Evolutionary conservation across 2,797 vertebrate genomes (phyloP), one percentile per base, ranked within the genome.

Genomic region (Centropyge bicolor): DNA sequence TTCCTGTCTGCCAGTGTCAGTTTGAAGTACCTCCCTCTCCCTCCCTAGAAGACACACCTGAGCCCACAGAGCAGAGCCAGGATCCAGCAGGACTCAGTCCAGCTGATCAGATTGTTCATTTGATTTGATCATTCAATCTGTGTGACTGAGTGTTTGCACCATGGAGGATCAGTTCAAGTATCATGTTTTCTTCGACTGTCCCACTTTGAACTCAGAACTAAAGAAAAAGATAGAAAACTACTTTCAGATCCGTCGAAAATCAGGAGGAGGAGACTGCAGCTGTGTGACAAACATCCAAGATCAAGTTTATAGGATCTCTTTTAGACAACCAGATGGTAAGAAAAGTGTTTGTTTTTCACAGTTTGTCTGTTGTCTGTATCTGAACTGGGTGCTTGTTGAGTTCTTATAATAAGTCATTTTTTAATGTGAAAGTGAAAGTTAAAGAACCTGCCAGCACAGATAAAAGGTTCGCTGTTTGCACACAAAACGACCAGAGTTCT

Each of bases 261-360:
- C 93, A 0, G 88, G 90, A 4, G 93, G 93, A 11, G 93, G 93
- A 17, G 90, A 94, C 1, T 90, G 90, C 62, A 62, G 88, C 20
- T 13, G 45, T 0, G 20, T 92, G 2, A 82, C 52, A 0, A 1
- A 41, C 0, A 4, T 71, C 0, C 0, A 6, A 0, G 64, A 61
- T 2, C 13, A 69, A 4, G 35, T 89, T 56, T 91, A 83, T 73
- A 76, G 78, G n/a, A 55, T 94, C 0, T 49, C 59, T 1, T 93
- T 94, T 31, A 85, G 36, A 43, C 35, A 91, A 1, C 43, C 11
- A 49, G 60, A 80, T n/a, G 93, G 93, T 94, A 51, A 77, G 76
- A 43, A 0, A 1, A 0, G 10, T 22, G 11, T 1, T 38, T 55
- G 11, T 1, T 11, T 31, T 49, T 5, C 7, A 36, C 10, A 10